Conservation (phyloP, 2,888 invertebrate genomes). For the Norana najaformis region DNA sequence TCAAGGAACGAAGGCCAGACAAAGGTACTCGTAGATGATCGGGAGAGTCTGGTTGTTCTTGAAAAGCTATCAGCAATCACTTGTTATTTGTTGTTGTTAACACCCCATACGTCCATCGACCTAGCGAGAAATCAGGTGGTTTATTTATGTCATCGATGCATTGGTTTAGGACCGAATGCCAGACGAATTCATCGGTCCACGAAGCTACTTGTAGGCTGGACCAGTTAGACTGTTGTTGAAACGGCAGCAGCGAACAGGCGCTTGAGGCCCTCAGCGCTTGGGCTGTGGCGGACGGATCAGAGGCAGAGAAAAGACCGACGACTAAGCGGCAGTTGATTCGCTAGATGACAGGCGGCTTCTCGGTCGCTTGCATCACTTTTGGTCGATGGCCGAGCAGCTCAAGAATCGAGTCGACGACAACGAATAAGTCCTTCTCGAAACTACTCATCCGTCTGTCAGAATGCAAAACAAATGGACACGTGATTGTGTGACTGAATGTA, state of each 20-base stretch:
- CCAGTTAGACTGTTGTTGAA: too few species aligned
- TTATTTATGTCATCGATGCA: too few species aligned
- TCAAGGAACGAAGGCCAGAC: too few species aligned
- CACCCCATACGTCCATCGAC: too few species aligned
- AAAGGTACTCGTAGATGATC: not conserved
- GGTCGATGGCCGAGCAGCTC: conserved; percentile 32
- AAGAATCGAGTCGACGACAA: conserved; percentile 36
- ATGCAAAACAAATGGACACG: not conserved
- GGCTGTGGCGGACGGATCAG: too few species aligned
- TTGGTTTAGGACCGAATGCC: not conserved
- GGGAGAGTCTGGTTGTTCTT: not conserved
- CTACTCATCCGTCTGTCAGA: conserved; percentile 35
- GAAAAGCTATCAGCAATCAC: not conserved
- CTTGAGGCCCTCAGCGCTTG: too few species aligned
- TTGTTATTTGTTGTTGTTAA: too few species aligned
- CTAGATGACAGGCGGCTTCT: not conserved
- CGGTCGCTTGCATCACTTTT: not conserved
- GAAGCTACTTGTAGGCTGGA: not conserved
- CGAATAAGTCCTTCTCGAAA: conserved; percentile 36
- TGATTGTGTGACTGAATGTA: not conserved
- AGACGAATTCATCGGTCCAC: not conserved
- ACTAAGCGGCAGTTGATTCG: not conserved
- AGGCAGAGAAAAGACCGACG: not conserved
- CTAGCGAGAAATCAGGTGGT: not conserved
- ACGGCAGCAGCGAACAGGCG: too few species aligned